These are phyloP conservation scores for Holacanthus passer DNA, from an alignment of 2,113 vertebrate genomes.

Conservation along the genomic window DNA sequence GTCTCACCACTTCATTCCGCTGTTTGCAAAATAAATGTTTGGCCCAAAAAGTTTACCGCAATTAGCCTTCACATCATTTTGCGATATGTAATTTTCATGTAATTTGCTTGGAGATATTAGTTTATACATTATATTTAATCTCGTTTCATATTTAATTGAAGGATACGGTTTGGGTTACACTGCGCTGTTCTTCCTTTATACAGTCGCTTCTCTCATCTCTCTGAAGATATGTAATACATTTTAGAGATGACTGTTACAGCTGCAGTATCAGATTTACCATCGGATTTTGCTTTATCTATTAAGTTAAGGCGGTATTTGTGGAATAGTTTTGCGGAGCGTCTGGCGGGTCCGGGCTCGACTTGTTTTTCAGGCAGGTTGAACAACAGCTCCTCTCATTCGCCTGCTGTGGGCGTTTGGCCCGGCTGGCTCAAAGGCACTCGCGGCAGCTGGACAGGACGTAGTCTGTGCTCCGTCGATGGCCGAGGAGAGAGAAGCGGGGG, in stretches of 20 bases:
- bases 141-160: not conserved
- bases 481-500: slow-evolving; percentile 27
- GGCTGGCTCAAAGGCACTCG: slow-evolving; percentile 46
- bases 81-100: not conserved
- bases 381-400: slow-evolving; percentile 64
- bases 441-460: slow-evolving; percentile 56
- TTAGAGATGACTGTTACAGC: slow-evolving; percentile 11
- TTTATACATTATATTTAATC: too few species aligned
- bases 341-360: slow-evolving; percentile 35
- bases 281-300: not conserved
- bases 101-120: slow-evolving; percentile 1
- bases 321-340: slow-evolving; percentile 33
- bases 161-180: not conserved
- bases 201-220: slow-evolving; percentile 1
- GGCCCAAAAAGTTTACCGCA: not conserved
- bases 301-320: not conserved
- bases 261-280: slow-evolving; percentile 4
- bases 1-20: slow-evolving; percentile 4
- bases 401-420: slow-evolving; percentile 60
- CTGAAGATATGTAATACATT: not conserved
- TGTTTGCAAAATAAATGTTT: not conserved
- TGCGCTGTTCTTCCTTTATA: not conserved
- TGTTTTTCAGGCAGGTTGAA: slow-evolving; percentile 54
- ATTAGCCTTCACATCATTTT: not conserved
- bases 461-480: slow-evolving; percentile 38